Evolutionary conservation across 2,797 vertebrate species (phyloP).

Genomic region (Crax fasciolata): DNA sequence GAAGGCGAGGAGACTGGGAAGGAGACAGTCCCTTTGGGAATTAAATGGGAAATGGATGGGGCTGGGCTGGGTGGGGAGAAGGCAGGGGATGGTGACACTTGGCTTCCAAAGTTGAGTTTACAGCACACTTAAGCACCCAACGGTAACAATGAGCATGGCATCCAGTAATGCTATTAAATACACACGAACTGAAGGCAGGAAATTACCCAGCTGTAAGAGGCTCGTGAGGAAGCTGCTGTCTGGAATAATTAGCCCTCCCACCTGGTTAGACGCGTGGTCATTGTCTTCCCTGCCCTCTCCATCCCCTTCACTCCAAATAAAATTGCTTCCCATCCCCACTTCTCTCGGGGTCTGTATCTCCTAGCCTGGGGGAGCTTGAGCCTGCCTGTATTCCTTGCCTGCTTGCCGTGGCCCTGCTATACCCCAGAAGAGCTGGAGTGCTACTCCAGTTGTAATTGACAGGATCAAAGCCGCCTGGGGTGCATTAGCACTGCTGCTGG

Average conservation of each 20-base stretch:
- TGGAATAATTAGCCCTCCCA: conserved; percentile 68
- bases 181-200: conserved; percentile 15
- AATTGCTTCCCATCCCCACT: conserved; percentile 47
- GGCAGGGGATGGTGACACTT: neutral
- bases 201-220: conserved; percentile 66
- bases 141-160: neutral
- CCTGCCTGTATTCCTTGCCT: conserved; percentile 47
- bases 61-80: neutral
- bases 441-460: conserved; percentile 69
- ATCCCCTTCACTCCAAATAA: conserved; percentile 39
- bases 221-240: conserved; percentile 42
- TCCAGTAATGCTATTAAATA: conserved; percentile 38
- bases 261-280: neutral
- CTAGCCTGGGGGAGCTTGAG: conserved; percentile 22
- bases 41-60: neutral
- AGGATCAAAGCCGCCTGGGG: conserved; percentile 74
- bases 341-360: conserved; percentile 21
- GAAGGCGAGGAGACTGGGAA: neutral
- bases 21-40: neutral
- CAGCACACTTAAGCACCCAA: conserved; percentile 15
- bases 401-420: conserved; percentile 7
- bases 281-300: conserved; percentile 58
- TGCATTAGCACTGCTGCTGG: conserved; percentile 64
- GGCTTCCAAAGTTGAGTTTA: conserved; percentile 28
- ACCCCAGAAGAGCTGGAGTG: conserved; percentile 68